Evolutionary conservation across 1,140 invertebrate species (phyloP), one percentile per base, ranked within the genome.

Genomic region (Wiebesia pumilae): DNA sequence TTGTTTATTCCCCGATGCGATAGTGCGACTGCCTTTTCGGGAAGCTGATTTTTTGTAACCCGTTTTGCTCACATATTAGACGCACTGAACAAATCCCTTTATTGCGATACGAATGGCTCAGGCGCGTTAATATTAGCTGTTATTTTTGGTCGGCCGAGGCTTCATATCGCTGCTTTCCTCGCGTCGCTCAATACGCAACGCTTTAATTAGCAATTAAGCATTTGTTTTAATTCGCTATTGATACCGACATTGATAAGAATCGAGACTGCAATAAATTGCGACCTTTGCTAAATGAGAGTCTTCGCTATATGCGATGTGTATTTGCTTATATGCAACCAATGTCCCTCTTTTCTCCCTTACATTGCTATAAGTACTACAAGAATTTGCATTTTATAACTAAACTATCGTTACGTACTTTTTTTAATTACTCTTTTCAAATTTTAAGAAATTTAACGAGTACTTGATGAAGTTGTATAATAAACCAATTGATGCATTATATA

Each of bases 161-260:
- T 75, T n/a, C 40, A 75, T 75, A 75, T 43, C 35, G 69, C 16
- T 4, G 16, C 19, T 38, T 27, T 62, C 4, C 24, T 27, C 24
- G 1, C 24, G 7, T 62, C 58, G 14, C 24, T 21, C 21, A 3
- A 12, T n/a, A 38, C 10, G 0, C 27, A 9, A 12, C 14, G 24
- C 38, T 43, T 75, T n/a, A 75, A 75, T 75, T 43, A 75, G 24
- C 24, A 73, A 73, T 73, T 75, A 71, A 33, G 9, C 16, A n/a
- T 33, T 6, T 71, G 14, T 71, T 71, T 71, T 33, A 19, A 35
- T 24, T 71, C 33, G 33, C 14, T 35, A 12, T 10, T 16, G 9
- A 35, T 71, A n/a, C 33, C 16, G 10, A 0, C 6, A 3, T 10
- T 9, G 2, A 27, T 4, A 21, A 40, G 40, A 73, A 40, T 40